Percentiles rank a stretch among this genome's conserved stretches.
Conservation (phyloP, 2,888 invertebrate genomes). For the Dryocosmus kuriphilus region DNA sequence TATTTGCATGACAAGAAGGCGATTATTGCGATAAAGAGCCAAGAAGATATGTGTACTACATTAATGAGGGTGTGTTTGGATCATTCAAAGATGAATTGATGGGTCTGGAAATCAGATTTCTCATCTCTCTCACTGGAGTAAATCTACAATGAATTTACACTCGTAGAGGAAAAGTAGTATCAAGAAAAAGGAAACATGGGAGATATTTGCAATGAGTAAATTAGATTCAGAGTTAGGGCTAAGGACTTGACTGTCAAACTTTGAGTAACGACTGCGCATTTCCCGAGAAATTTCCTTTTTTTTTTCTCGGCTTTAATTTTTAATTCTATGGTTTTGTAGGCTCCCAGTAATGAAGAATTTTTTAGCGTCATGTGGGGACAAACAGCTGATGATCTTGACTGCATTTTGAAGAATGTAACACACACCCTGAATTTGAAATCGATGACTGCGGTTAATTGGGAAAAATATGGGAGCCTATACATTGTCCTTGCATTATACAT, state of each 20-base stretch:
- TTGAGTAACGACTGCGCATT: background rate
- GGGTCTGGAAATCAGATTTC: slow-evolving; percentile 55
- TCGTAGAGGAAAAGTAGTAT: background rate
- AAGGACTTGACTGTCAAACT: background rate
- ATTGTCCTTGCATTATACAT: slow-evolving; percentile 76
- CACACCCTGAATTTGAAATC: slow-evolving; percentile 79
- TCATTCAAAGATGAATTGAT: slow-evolving; percentile 80
- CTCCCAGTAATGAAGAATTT: slow-evolving; percentile 50
- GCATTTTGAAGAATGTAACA: slow-evolving; percentile 76
- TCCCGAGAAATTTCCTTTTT: too few species aligned
- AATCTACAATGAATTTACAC: slow-evolving; percentile 1
- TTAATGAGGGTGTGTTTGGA: slow-evolving; percentile 83
- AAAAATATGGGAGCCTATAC: slow-evolving; percentile 84
- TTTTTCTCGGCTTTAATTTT: background rate
- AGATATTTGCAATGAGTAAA: slow-evolving; percentile 1
- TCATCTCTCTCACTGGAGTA: slow-evolving; percentile 58
- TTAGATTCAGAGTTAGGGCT: background rate
- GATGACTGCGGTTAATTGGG: slow-evolving; percentile 83
- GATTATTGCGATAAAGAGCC: slow-evolving; percentile 51
- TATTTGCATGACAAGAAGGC: slow-evolving; percentile 79
- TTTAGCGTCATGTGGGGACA: slow-evolving; percentile 81
- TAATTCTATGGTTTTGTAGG: slow-evolving; percentile 1
- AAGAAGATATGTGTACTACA: slow-evolving; percentile 79
- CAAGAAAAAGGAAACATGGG: background rate
- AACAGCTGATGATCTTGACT: slow-evolving; percentile 82